Percentiles rank a stretch among this genome's conserved stretches.
phyloP scores from a whole-genome alignment of 64 coral and sea anemone genomes.

The Montipora capricornis region DNA sequence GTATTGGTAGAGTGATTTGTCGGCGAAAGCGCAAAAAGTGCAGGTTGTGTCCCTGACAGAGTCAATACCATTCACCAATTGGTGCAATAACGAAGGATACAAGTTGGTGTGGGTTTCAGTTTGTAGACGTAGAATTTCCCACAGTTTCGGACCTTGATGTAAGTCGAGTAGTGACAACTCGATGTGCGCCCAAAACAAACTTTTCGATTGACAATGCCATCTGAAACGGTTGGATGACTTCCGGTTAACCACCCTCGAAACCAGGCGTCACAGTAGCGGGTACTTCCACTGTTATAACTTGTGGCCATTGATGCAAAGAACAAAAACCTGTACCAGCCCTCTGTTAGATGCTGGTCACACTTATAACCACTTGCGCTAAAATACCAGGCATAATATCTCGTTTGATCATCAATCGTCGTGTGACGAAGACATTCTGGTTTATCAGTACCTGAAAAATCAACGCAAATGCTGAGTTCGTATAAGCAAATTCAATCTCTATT shows the following conservation, averaged over 20 bases:
- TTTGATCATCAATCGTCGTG: neutral
- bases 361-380: no score
- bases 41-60: no score
- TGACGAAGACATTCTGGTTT: neutral
- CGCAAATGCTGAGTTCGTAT: no score
- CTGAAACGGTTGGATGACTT: slow-evolving; percentile 50
- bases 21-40: no score
- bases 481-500: no score
- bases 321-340: slow-evolving; percentile 82
- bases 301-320: slow-evolving; percentile 26
- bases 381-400: neutral
- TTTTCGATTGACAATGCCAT: slow-evolving; percentile 52
- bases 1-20: no score
- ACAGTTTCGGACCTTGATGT: slow-evolving; percentile 80
- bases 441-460: neutral
- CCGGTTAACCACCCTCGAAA: slow-evolving; percentile 71
- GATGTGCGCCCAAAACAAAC: slow-evolving; percentile 62
- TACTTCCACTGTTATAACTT: neutral
- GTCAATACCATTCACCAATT: no score
- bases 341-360: slow-evolving; percentile 63
- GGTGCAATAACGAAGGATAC: slow-evolving; percentile 74
- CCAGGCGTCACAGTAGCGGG: neutral
- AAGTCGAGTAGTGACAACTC: slow-evolving; percentile 22
- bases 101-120: slow-evolving; percentile 59
- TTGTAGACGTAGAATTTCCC: slow-evolving; percentile 85